Conservation (phyloP, 1,140 invertebrate species). For the Drosophila pandora region DNA sequence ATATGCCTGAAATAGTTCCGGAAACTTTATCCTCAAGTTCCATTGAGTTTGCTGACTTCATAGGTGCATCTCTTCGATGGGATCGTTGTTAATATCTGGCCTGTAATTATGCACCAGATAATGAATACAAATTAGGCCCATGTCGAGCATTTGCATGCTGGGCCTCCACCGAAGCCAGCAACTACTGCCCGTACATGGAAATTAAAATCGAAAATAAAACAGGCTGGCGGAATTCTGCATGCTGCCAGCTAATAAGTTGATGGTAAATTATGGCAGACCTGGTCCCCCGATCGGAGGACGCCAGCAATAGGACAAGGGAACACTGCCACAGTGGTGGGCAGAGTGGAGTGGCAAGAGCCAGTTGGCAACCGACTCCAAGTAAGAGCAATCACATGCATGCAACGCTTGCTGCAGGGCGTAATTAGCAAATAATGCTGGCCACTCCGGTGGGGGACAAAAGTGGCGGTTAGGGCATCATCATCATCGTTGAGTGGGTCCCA, state of each 20-base stretch:
- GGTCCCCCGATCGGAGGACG: not conserved
- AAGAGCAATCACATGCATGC: conserved; percentile 76
- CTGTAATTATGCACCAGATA: conserved; percentile 77
- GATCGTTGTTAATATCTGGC: conserved; percentile 16
- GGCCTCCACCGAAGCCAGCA: conserved; percentile 30
- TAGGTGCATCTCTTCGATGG: not conserved
- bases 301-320: conserved; percentile 18
- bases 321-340: not conserved
- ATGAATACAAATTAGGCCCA: conserved; percentile 78
- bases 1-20: not conserved
- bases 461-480: not conserved
- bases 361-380: conserved; percentile 9
- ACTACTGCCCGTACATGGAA: conserved; percentile 46
- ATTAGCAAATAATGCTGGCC: conserved; percentile 74
- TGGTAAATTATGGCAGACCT: conserved; percentile 69
- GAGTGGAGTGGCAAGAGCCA: not conserved
- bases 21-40: not conserved
- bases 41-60: not conserved
- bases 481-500: conserved; percentile 8
- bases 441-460: conserved; percentile 11
- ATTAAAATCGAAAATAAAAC: conserved; percentile 80
- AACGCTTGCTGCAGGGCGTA: conserved; percentile 74
- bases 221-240: conserved; percentile 44
- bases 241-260: conserved; percentile 63
- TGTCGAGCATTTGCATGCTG: conserved; percentile 61